Evolutionary conservation across 2,888 invertebrate species (phyloP).

Genomic region (Euclidia mi): DNA sequence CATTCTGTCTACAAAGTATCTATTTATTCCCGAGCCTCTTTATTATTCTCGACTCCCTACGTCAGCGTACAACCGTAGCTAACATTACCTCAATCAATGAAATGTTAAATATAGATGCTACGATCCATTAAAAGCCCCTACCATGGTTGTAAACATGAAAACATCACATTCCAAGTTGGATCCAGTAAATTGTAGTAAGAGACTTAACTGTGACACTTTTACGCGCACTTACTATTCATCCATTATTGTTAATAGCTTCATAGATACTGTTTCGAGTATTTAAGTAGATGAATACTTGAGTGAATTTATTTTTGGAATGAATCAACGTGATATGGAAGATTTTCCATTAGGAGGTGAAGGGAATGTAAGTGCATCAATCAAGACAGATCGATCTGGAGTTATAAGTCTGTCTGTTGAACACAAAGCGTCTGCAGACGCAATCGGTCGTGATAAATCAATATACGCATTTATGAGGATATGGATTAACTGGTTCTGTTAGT

Average conservation of each 20-base stretch:
- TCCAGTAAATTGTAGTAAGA: conserved; percentile 67
- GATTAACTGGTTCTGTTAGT: conserved; percentile 10
- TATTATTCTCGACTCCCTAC: conserved; percentile 23
- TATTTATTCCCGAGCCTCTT: conserved; percentile 6
- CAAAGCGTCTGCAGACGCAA: conserved; percentile 14
- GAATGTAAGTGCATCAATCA: conserved; percentile 25
- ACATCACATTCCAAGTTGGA: conserved; percentile 60
- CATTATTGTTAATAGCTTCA: conserved; percentile 80
- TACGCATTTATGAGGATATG: conserved; percentile 5
- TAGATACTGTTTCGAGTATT: conserved; percentile 73
- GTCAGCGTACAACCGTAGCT: conserved; percentile 29
- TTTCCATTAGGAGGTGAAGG: conserved; percentile 19
- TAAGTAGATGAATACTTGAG: conserved; percentile 64
- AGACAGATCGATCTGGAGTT: conserved; percentile 11
- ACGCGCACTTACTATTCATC: conserved; percentile 69
- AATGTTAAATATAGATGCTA: conserved; percentile 56
- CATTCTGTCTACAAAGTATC: background rate
- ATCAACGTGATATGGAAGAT: conserved; percentile 27
- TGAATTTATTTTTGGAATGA: conserved; percentile 57
- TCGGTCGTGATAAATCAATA: conserved; percentile 6
- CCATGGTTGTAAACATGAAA: conserved; percentile 60
- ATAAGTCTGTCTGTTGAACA: conserved; percentile 13
- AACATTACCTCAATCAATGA: conserved; percentile 55
- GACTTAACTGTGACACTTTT: conserved; percentile 75
- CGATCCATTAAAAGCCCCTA: conserved; percentile 61